Percentiles rank a stretch among this genome's conserved stretches.
Evolutionary conservation across 2,797 vertebrate species (phyloP).

Genomic region (Tokudaia muenninki): DNA sequence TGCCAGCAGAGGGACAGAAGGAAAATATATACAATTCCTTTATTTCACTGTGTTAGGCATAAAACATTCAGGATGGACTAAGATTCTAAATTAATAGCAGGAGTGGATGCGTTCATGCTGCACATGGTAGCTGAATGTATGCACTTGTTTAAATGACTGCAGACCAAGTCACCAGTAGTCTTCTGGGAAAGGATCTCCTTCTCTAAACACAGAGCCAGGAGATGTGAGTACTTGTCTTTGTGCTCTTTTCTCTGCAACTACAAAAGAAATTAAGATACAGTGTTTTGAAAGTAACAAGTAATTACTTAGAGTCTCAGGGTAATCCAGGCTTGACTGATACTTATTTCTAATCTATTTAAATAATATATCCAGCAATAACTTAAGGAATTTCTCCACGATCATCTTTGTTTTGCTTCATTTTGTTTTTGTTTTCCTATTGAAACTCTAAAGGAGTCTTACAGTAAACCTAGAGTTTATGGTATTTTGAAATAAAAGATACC

Average conservation of each 20-base stretch:
- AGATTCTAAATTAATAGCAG: conserved; percentile 79
- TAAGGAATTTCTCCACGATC: conserved; percentile 83
- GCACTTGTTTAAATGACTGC: conserved; percentile 71
- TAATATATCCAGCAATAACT: conserved; percentile 81
- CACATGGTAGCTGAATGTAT: conserved; percentile 69
- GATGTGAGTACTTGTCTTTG: conserved; percentile 78
- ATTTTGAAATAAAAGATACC: conserved; percentile 36
- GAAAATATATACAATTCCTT: conserved; percentile 85
- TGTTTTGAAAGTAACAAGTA: conserved; percentile 85
- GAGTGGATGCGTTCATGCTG: conserved; percentile 66
- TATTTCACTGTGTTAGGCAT: conserved; percentile 82
- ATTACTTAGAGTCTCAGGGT: conserved; percentile 83
- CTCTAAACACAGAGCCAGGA: conserved; percentile 66
- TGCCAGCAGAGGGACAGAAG: conserved; percentile 89
- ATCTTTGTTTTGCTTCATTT: conserved; percentile 72
- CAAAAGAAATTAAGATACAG: conserved; percentile 84
- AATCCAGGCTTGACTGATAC: conserved; percentile 78
- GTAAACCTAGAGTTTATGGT: not conserved
- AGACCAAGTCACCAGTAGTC: conserved; percentile 57
- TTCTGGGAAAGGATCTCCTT: conserved; percentile 46
- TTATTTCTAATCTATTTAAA: conserved; percentile 83
- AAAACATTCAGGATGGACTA: conserved; percentile 79
- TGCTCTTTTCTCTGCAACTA: conserved; percentile 73
- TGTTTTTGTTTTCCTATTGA: not conserved
- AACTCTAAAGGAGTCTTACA: not conserved